These are phyloP conservation scores for Lathronympha strigana DNA, from an alignment of 2,888 invertebrate species.

Conservation along the genomic window DNA sequence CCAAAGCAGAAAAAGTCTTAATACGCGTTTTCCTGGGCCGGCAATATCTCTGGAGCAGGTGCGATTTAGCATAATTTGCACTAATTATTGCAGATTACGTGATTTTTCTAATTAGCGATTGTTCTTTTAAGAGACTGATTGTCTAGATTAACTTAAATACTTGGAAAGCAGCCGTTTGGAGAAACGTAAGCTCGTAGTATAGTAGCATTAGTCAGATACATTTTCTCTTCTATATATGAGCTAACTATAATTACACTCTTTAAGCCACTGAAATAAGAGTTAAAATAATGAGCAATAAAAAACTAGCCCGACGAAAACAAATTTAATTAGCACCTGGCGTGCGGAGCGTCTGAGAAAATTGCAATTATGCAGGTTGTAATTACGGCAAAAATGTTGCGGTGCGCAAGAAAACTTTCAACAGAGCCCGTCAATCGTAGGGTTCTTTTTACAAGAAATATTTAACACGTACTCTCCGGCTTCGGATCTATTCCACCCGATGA, in stretches of 20 bases:
- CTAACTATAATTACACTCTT: not conserved
- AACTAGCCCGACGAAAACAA: conserved; percentile 14
- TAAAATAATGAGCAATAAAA: conserved; percentile 12
- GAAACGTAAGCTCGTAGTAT: too few species aligned
- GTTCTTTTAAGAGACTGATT: not conserved
- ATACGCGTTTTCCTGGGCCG: conserved; percentile 18
- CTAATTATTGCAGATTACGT: conserved; percentile 71
- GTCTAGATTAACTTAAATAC: not conserved
- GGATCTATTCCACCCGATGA: too few species aligned
- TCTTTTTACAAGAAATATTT: conserved; percentile 27
- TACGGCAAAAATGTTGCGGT: conserved; percentile 20
- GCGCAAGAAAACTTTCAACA: conserved; percentile 24
- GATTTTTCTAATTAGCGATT: conserved; percentile 62
- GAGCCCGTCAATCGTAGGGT: conserved; percentile 22
- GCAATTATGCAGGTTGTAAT: conserved; percentile 38
- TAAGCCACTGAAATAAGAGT: not conserved
- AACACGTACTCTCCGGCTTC: too few species aligned
- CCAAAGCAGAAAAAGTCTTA: conserved; percentile 19
- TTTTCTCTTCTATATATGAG: not conserved
- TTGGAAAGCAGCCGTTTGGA: not conserved
- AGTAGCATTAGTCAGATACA: not conserved
- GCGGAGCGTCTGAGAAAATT: conserved; percentile 32
- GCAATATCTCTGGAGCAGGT: conserved; percentile 59
- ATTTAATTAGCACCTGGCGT: conserved; percentile 31
- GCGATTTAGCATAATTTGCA: conserved; percentile 74